A percentile compares a stretch with the other conserved stretches of the same genome.
Evolutionary conservation across 2,113 vertebrate genomes (phyloP).

Genomic region (Salvator merianae): DNA sequence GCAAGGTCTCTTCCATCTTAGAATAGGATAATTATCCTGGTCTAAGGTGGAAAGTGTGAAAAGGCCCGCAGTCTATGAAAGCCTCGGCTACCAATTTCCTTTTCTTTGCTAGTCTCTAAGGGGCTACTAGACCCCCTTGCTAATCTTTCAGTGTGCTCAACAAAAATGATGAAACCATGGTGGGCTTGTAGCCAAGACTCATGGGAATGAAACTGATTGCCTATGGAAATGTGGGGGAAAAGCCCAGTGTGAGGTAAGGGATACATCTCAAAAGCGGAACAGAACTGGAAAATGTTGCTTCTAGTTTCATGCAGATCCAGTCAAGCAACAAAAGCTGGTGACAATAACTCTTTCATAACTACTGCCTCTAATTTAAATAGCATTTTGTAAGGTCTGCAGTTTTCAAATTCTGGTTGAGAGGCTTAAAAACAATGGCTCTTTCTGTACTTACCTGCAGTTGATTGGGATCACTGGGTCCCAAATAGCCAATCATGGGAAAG

Average conservation of each 20-base stretch:
- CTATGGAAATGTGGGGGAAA: not conserved
- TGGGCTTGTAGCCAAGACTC: no score
- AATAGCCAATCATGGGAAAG: no score
- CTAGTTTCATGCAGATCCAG: conserved; percentile 54
- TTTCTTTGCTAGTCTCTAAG: no score
- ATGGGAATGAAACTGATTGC: conserved; percentile 38
- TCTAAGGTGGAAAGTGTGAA: no score
- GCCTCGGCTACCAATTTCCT: no score
- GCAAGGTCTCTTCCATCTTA: no score
- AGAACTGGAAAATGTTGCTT: conserved; percentile 42
- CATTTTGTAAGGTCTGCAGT: not conserved
- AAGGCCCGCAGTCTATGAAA: no score
- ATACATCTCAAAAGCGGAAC: conserved; percentile 51
- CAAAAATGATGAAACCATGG: not conserved
- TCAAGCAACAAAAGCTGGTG: conserved; percentile 44
- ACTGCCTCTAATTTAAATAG: rapidly evolving
- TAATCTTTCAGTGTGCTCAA: not conserved
- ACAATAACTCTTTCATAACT: conserved; percentile 26
- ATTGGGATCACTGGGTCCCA: no score
- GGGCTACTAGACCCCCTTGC: no score
- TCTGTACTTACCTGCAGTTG: no score
- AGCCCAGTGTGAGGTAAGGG: conserved; percentile 22
- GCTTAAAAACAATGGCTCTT: no score
- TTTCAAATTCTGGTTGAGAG: not conserved
- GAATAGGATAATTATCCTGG: no score